Percentiles rank a stretch among this genome's conserved stretches.
Conservation (phyloP, 2,888 invertebrate genomes). For the Cataglyphis altisquamis region DNA sequence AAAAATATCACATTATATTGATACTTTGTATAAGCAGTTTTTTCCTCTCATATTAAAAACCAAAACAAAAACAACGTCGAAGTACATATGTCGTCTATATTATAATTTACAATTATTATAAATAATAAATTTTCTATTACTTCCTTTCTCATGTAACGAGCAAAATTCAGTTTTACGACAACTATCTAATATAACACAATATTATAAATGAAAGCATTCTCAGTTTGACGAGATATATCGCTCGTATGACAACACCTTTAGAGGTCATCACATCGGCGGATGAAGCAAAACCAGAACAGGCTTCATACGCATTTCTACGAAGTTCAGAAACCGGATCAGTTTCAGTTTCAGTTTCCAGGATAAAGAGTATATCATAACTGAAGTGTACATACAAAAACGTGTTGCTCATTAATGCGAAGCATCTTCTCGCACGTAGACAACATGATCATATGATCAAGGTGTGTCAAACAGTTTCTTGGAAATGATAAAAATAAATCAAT, state of each 20-base stretch:
- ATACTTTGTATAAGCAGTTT: background rate
- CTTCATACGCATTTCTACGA: background rate
- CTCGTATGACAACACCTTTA: background rate
- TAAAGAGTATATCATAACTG: background rate
- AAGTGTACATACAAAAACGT: slow-evolving; percentile 1
- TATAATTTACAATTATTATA: background rate
- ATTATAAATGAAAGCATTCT: background rate
- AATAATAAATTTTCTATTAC: background rate
- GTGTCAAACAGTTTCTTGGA: background rate
- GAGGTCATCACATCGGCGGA: background rate
- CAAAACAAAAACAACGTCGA: background rate
- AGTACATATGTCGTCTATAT: background rate
- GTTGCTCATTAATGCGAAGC: background rate
- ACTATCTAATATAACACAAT: background rate
- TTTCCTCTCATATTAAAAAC: background rate
- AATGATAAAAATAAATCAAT: slow-evolving; percentile 10
- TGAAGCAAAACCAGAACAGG: background rate
- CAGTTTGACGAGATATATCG: background rate
- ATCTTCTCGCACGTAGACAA: background rate
- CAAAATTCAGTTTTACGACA: background rate
- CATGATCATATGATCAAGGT: background rate
- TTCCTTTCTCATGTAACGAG: background rate
- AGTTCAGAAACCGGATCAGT: slow-evolving; percentile 14
- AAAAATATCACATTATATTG: background rate
- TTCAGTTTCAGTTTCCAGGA: background rate